phyloP scores from a whole-genome alignment of 2,113 vertebrate species.

The Penelope pileata region DNA sequence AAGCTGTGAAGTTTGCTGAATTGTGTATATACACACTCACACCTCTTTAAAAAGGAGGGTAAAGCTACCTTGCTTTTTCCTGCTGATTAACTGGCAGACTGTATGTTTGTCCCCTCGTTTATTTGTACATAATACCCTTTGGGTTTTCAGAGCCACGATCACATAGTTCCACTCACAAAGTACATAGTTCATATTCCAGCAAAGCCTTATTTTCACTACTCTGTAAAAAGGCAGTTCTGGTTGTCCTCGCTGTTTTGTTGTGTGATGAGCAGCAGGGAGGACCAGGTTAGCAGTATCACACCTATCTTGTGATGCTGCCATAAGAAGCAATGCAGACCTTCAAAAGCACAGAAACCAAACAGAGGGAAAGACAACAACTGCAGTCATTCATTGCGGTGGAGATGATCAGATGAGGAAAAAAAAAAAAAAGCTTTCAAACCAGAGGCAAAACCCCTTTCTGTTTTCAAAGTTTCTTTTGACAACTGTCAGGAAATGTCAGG shows the following conservation, averaged over 20 bases:
- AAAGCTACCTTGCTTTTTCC: background rate
- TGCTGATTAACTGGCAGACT: background rate
- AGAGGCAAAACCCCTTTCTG: background rate
- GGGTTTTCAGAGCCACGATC: background rate
- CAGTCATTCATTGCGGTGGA: background rate
- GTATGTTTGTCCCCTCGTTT: background rate
- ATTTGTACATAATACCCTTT: background rate
- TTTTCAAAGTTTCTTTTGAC: background rate
- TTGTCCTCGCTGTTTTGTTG: background rate
- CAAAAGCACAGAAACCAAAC: background rate
- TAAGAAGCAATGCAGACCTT: background rate
- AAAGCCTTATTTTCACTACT: background rate
- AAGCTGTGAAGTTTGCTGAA: background rate
- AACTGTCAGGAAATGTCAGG: background rate
- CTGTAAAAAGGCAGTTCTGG: background rate
- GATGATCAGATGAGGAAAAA: background rate
- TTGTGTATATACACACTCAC: accelerated
- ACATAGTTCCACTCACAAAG: background rate
- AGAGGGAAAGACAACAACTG: background rate
- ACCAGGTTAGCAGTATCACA: background rate
- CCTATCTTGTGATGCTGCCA: background rate
- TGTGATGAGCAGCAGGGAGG: background rate
- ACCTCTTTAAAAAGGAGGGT: background rate
- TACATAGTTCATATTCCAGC: accelerated
- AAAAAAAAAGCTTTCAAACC: background rate